A percentile compares a stretch with the other conserved stretches of the same genome.
Evolutionary conservation across 2,113 vertebrate species (phyloP).

Genomic region (Paradoxurus hermaphroditus): DNA sequence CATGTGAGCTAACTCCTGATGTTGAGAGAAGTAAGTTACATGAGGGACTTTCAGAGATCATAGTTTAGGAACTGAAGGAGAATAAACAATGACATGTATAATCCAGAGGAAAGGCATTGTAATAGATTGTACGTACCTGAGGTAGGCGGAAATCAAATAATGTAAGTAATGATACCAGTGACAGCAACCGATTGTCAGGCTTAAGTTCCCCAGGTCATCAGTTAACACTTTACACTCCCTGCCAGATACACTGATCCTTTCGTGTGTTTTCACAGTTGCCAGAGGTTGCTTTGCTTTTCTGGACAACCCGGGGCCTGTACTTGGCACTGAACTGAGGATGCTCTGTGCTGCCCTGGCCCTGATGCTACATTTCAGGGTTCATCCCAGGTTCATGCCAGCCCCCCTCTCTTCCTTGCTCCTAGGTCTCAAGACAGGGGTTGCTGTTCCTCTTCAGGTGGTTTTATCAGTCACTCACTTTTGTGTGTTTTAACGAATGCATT

Average conservation of each 20-base stretch:
- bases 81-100: background rate
- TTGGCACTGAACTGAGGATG: too few relatives aligned
- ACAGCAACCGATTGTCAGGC: background rate
- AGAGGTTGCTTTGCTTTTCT: background rate
- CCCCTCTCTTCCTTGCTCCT: background rate
- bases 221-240: background rate
- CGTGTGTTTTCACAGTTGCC: background rate
- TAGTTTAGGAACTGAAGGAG: background rate
- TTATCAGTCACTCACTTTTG: background rate
- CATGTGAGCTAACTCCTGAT: background rate
- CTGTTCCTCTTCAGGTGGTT: background rate
- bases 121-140: background rate
- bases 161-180: background rate
- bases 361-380: too few relatives aligned
- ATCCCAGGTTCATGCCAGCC: background rate
- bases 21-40: background rate
- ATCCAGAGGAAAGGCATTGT: background rate
- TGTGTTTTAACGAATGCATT: background rate
- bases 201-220: background rate
- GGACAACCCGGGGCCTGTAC: too few relatives aligned
- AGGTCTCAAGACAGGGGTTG: background rate
- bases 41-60: background rate
- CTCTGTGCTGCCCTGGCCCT: background rate
- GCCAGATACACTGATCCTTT: background rate
- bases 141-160: background rate